Base-by-base conservation (phyloP, 2,113 vertebrate species). In the Scartelaos histophorus region DNA sequence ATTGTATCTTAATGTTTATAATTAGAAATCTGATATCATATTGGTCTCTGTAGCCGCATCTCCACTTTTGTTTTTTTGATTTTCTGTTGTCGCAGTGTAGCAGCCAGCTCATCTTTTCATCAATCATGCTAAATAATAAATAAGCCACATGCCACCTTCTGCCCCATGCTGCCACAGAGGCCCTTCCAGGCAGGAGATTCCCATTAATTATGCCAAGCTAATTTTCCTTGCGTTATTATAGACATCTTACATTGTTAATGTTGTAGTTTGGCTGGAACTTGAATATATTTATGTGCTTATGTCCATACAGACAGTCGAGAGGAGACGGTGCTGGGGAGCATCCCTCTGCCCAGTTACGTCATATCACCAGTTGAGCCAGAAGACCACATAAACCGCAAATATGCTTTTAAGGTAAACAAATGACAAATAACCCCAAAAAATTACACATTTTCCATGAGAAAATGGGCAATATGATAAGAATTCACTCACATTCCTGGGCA, bases 341-440 rank as follows among this genome's bases (percentile, higher is more conserved):
- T 99, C 75, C 97, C 98, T 19, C 87, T 98, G 79, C 98, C 96
- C 78, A 97, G 98, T 89, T 99, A 99, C 0, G 93, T 97, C 53
- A 95, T 97, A 71, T 93, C 96, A 15, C 93, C 96, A 0, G 95
- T 98, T 76, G 95, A 93, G 73, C 90, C 94, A 0, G 96, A 98
- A 70, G 98, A 99, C 90, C 97, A 97, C 57, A 97, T 98, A 79
- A 97, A 95, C 90, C 97, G 98, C 82, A 98, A 97, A 86, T 98
- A 96, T 71, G 96, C 97, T 73, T 99, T 99, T 87, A 99, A 99
- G 98, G 98, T 99, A 90, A 54, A 88, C 79, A 71, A 35, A 29
- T 58, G 43, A n/a, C 57, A 73, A 67, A n/a, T n/a, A n/a, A n/a
- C n/a, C n/a, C n/a, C n/a, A n/a, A n/a, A n/a, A 11, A 51, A 67